Conservation (phyloP, 2,888 invertebrate species). For the Salticus scenicus region DNA sequence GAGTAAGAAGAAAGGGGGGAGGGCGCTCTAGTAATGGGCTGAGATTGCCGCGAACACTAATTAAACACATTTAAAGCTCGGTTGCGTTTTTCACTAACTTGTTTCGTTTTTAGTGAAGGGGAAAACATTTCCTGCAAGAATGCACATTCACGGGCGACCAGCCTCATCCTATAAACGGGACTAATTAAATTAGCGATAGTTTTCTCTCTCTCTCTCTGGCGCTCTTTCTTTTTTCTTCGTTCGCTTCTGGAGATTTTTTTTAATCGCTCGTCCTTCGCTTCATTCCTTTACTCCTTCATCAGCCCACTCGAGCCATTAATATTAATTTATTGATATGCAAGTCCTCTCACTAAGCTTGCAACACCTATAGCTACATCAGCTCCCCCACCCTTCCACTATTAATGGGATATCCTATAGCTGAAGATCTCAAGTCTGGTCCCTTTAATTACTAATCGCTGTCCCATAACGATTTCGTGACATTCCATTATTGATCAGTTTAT, state of each 20-base stretch:
- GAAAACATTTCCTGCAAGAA: constrained; percentile 71
- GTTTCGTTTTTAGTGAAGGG: constrained; percentile 71
- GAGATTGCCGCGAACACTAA: constrained; percentile 71
- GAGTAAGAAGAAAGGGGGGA: constrained; percentile 45
- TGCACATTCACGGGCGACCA: constrained; percentile 70
- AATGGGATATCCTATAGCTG: constrained; percentile 47
- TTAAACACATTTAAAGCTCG: constrained; percentile 71
- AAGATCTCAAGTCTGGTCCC: constrained; percentile 44
- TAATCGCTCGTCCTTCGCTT: constrained; percentile 46
- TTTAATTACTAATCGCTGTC: constrained; percentile 56
- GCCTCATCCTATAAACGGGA: constrained; percentile 70
- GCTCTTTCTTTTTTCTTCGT: constrained; percentile 55
- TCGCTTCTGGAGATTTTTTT: constrained; percentile 41
- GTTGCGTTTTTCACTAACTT: constrained; percentile 71
- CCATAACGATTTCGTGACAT: constrained; percentile 56
- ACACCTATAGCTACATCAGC: constrained; percentile 56
- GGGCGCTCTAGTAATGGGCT: constrained; percentile 66
- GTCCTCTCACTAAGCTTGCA: constrained; percentile 39
- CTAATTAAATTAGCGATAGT: constrained; percentile 71
- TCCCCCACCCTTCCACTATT: constrained; percentile 43
- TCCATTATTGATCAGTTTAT: constrained; percentile 49
- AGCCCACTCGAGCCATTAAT: constrained; percentile 65
- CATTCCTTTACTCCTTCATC: constrained; percentile 63
- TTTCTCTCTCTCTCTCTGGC: constrained; percentile 64
- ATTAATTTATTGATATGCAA: constrained; percentile 70